A percentile compares a stretch with the other conserved stretches of the same genome.
phyloP scores from a whole-genome alignment of 2,797 vertebrate genomes.

The Carduelis carduelis region DNA sequence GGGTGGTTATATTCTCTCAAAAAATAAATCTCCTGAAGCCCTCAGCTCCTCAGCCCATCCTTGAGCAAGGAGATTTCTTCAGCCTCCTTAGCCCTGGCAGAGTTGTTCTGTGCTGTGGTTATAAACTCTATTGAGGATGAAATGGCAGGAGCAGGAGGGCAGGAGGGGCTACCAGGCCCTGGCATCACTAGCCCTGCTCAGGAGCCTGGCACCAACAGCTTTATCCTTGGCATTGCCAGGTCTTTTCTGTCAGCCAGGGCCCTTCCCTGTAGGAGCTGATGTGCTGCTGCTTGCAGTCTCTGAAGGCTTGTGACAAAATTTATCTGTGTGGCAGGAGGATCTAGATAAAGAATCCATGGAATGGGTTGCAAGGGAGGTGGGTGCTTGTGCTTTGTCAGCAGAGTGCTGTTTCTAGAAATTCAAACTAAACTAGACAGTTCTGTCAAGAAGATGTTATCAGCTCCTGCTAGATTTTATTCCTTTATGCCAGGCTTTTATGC shows the following conservation, averaged over 20 bases:
- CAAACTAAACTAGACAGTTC: background rate
- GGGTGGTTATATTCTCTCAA: background rate
- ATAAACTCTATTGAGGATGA: background rate
- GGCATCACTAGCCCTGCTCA: background rate
- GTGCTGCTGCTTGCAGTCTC: background rate
- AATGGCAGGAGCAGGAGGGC: background rate
- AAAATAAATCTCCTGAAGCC: background rate
- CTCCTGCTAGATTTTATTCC: background rate
- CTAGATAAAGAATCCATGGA: background rate
- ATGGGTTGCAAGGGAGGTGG: background rate
- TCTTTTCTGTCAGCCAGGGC: background rate
- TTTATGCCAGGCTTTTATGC: background rate
- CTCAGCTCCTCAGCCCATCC: background rate
- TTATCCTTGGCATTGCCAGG: background rate
- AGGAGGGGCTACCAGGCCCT: background rate
- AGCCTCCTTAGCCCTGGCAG: background rate
- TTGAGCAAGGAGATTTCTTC: background rate
- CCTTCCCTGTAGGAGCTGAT: background rate
- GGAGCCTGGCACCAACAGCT: background rate
- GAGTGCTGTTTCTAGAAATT: constrained; percentile 13
- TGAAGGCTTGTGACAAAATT: background rate
- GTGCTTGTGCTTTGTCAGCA: background rate
- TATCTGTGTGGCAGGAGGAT: background rate
- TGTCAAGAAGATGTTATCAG: background rate
- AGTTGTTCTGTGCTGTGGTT: accelerated